These are phyloP conservation scores for Bombus superbus DNA, from an alignment of 1,140 invertebrate species.

Conservation along the genomic window DNA sequence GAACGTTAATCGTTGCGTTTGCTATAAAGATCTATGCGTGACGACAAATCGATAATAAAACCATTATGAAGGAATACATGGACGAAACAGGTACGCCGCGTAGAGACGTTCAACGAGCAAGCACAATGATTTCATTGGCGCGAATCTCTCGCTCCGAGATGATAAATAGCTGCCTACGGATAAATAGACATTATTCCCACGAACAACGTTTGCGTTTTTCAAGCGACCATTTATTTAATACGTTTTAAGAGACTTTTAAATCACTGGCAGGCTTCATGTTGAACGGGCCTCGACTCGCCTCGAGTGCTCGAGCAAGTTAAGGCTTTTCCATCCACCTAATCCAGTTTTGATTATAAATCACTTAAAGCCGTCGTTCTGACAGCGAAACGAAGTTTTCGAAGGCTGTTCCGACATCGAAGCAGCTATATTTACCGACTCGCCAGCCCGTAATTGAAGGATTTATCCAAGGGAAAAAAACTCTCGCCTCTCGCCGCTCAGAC, in stretches of 20 bases:
- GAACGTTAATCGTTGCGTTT: too few species aligned
- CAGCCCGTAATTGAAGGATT: slow-evolving; percentile 64
- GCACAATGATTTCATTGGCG: background rate
- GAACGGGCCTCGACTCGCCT: slow-evolving; percentile 20
- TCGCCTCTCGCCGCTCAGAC: background rate
- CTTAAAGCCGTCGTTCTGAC: slow-evolving; percentile 66
- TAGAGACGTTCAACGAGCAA: background rate
- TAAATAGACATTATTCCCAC: background rate
- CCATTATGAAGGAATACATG: background rate
- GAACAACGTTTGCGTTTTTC: slow-evolving; percentile 33
- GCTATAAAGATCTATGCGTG: too few species aligned
- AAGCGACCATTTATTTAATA: slow-evolving; percentile 41
- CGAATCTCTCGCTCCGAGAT: background rate
- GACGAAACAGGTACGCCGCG: background rate
- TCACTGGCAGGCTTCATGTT: slow-evolving; percentile 41
- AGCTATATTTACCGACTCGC: slow-evolving; percentile 57
- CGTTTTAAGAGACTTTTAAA: slow-evolving; percentile 65
- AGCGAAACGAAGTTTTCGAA: slow-evolving; percentile 68
- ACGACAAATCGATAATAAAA: background rate
- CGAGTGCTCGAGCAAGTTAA: slow-evolving; percentile 57
- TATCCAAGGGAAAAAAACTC: slow-evolving; percentile 47
- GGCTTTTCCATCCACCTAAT: slow-evolving; percentile 68
- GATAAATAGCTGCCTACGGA: background rate
- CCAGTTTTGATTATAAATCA: slow-evolving; percentile 72
- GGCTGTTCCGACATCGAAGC: slow-evolving; percentile 38